Conservation (phyloP, 2,888 invertebrate genomes). For the Cremastinae sp. region DNA sequence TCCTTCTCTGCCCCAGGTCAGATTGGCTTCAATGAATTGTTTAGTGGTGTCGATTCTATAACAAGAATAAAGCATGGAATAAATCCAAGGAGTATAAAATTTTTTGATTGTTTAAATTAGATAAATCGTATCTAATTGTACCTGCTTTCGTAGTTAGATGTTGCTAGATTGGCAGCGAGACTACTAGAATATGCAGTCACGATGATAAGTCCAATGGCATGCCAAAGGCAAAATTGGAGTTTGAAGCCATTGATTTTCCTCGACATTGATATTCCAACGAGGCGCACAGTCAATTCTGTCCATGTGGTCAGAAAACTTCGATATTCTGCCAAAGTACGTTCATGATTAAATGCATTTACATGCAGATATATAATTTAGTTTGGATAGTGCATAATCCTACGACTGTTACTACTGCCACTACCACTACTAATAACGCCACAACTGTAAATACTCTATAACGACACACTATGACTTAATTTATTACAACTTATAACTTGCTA, state of each 20-base stretch:
- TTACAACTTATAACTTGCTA: no score
- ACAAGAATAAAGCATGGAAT: no score
- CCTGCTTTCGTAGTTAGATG: conserved; percentile 73
- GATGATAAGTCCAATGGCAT: conserved; percentile 71
- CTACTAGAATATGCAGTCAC: conserved; percentile 75
- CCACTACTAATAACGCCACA: no score
- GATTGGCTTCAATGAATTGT: conserved; percentile 73
- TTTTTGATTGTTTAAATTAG: no score
- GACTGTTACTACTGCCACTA: no score
- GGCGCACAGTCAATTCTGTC: conserved; percentile 71
- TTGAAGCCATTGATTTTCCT: conserved; percentile 64
- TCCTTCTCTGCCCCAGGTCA: conserved; percentile 72
- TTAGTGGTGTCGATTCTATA: conserved; percentile 72
- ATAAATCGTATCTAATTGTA: no score
- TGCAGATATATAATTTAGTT: neutral
- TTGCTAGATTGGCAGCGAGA: conserved; percentile 73
- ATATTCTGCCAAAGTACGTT: conserved; percentile 65
- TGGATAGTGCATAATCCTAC: neutral
- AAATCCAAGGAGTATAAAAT: no score
- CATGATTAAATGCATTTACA: neutral
- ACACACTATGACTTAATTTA: no score
- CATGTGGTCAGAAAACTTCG: conserved; percentile 67
- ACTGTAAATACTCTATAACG: no score
- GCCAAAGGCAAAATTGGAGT: conserved; percentile 74
- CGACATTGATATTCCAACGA: conserved; percentile 70